Evolutionary conservation across 2,797 vertebrate species (phyloP).

Genomic region (Brotula barbata): DNA sequence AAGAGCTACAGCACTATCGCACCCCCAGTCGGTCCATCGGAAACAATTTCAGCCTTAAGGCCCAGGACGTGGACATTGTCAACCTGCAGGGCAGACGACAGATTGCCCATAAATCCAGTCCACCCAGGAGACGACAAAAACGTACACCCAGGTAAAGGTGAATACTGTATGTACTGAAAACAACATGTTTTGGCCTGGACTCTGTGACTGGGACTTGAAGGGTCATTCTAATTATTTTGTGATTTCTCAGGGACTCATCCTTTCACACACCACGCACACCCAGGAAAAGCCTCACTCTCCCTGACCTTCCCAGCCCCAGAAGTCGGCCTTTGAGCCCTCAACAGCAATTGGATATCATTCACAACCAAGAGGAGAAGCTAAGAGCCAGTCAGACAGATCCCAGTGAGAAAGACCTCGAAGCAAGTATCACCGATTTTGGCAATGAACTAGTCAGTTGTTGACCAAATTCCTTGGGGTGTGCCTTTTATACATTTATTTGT

Average conservation of each 20-base stretch:
- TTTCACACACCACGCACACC: constrained; percentile 3
- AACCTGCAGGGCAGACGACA: constrained; percentile 65
- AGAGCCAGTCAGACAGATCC: constrained; percentile 65
- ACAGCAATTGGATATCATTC: constrained; percentile 84
- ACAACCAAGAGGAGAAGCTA: constrained; percentile 74
- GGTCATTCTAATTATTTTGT: constrained; percentile 8
- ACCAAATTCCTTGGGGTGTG: not conserved
- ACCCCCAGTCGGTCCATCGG: constrained; percentile 86
- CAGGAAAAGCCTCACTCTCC: not conserved
- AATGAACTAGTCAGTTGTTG: not conserved
- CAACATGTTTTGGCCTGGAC: not conserved
- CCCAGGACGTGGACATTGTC: constrained; percentile 78
- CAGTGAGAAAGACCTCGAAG: constrained; percentile 82
- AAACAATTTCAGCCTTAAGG: constrained; percentile 84
- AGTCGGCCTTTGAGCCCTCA: constrained; percentile 81
- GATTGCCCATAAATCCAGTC: constrained; percentile 14
- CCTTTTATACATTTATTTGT: constrained; percentile 1
- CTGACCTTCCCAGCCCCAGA: constrained; percentile 18
- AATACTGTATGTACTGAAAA: constrained; percentile 24
- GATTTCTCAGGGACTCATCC: constrained; percentile 30
- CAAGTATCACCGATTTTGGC: constrained; percentile 46
- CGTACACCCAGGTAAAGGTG: constrained; percentile 67
- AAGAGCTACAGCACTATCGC: constrained; percentile 78
- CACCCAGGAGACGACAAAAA: constrained; percentile 65
- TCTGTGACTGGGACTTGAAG: not conserved